phyloP scores from a whole-genome alignment of 2,797 vertebrate species.

The Masticophis lateralis region DNA sequence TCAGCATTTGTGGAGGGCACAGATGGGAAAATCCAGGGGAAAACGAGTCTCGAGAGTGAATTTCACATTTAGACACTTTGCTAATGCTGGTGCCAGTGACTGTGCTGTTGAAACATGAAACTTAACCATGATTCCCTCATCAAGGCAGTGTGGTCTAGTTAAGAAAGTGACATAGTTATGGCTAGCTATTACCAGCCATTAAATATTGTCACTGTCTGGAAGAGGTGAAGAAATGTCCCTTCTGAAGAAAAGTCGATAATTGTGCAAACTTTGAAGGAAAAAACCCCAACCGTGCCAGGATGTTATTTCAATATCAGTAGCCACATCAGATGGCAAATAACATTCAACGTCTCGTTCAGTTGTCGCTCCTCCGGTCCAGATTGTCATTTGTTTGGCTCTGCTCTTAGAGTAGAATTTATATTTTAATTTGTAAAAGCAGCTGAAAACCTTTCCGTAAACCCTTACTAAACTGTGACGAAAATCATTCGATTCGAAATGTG shows the following conservation, averaged over 20 bases:
- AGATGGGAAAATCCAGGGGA: background rate
- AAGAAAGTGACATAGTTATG: background rate
- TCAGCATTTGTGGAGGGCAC: no score
- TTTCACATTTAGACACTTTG: background rate
- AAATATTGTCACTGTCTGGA: background rate
- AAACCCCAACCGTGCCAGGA: background rate
- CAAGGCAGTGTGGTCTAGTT: background rate
- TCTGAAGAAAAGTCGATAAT: background rate
- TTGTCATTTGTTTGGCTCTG: background rate
- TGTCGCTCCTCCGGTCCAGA: background rate
- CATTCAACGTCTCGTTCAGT: background rate
- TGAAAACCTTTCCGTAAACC: background rate
- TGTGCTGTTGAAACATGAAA: background rate
- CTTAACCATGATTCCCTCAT: background rate
- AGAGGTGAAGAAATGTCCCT: background rate
- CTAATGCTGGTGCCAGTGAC: background rate
- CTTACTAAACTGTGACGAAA: background rate
- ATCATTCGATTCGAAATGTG: background rate
- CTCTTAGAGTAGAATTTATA: background rate
- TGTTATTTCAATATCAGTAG: background rate
- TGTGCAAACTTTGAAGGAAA: background rate
- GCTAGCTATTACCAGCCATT: no score
- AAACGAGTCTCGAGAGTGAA: background rate
- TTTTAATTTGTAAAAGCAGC: background rate
- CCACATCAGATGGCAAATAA: background rate